Base-by-base conservation (phyloP, 2,888 invertebrate species). In the Ennomos erosarius region DNA sequence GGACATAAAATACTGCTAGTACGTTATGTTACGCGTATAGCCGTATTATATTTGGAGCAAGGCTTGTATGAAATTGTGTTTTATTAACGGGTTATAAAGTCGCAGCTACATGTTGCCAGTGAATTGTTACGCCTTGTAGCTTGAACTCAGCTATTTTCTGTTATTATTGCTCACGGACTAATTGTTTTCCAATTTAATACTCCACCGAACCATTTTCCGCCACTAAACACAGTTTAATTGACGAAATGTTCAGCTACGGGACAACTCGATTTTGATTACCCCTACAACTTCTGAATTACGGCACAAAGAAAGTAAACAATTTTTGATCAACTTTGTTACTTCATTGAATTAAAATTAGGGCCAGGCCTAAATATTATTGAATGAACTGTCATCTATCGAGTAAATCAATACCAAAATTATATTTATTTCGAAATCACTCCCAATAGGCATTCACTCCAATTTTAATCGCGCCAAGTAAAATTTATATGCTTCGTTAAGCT, bases 1-100 rank as follows among this genome's bases (percentile, higher is more conserved):
- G 79, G 79, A 83, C 88, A 84, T 90, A 89, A 90, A 90, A 90
- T 86, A 89, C 85, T 82, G 87, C 82, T 79, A 84, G 76, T 81
- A 81, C 78, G 79, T 79, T 77, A 79, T 75, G 78, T 70, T 45
- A 45, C 57, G 50, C 55, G 64, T 62, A 56, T 64, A 62, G 34
- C 47, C 65, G 69, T 77, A 78, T 79, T 79, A 84, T 82, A 81
- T 84, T 76, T 71, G 71, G 77, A 79, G 79, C 81, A 74, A 69
- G 79, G 76, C 79, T 80, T 87, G 84, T 88, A 88, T 88, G 90
- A 85, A 90, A 88, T 88, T 88, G 87, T 89, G 84, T 90, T 91
- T 91, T 90, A 90, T 90, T 88, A 89, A 87, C 85, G 85, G 89
- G 88, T 85, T 88, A 88, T 90, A 90, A 90, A 91, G 82, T 85